phyloP scores from a whole-genome alignment of 2,113 vertebrate species.

The Carollia perspicillata region DNA sequence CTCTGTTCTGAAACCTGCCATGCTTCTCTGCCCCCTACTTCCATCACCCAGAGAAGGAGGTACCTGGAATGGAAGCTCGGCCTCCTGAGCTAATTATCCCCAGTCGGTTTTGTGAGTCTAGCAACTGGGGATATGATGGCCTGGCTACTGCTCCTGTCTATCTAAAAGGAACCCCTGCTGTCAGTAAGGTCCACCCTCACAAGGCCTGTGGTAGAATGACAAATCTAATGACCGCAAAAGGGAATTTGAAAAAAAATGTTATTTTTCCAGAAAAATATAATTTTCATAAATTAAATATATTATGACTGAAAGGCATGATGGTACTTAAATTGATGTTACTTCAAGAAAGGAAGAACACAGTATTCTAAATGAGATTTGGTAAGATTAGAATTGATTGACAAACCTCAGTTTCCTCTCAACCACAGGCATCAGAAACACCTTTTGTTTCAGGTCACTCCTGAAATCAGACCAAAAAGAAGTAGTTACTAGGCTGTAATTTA shows the following conservation, averaged over 20 bases:
- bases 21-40: neutral
- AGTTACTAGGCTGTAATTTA: slow-evolving; percentile 1
- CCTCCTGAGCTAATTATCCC: neutral
- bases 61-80: neutral
- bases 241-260: neutral
- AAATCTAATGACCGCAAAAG: neutral
- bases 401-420: neutral
- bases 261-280: neutral
- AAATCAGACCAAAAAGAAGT: slow-evolving; percentile 20
- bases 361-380: neutral
- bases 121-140: fast-evolving
- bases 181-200: neutral
- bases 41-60: neutral
- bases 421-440: neutral
- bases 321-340: neutral
- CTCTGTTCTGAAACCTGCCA: neutral
- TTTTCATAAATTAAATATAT: neutral
- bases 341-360: neutral
- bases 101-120: neutral
- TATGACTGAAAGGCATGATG: neutral
- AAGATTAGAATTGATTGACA: neutral
- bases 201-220: neutral
- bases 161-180: neutral
- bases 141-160: too few relatives aligned
- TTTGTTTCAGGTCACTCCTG: neutral